Conservation (phyloP, 1,140 invertebrate genomes). For the Melipona quadrifasciata region DNA sequence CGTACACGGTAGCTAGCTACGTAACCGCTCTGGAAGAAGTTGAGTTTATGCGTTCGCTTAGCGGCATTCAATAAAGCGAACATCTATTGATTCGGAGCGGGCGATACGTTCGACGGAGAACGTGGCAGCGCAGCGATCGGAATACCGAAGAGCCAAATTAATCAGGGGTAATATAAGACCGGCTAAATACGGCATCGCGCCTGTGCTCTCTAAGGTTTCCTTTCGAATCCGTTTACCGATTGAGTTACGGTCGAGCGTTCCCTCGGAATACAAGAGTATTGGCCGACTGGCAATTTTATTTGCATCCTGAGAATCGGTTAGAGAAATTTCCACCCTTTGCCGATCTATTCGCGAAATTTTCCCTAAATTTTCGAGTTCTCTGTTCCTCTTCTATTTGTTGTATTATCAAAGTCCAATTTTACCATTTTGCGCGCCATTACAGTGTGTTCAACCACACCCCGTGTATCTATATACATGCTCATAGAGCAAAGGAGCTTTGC, state of each 20-base stretch:
- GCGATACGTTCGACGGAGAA: constrained; percentile 3
- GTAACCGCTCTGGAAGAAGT: constrained; percentile 8
- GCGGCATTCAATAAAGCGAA: constrained; percentile 34
- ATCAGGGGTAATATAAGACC: constrained; percentile 35
- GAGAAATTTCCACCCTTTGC: background rate
- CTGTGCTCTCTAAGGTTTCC: background rate
- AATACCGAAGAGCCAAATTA: constrained; percentile 42
- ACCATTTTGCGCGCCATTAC: too few species aligned
- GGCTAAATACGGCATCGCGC: background rate
- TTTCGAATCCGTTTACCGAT: background rate
- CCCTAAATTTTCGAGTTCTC: too few species aligned
- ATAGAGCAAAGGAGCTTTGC: too few species aligned
- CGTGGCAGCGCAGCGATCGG: background rate
- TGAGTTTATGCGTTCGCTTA: constrained; percentile 31
- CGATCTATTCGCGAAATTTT: background rate
- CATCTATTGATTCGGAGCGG: constrained; percentile 29
- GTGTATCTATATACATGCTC: too few species aligned
- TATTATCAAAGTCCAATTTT: too few species aligned
- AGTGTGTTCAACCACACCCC: too few species aligned
- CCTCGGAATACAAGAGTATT: background rate
- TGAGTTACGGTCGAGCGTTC: background rate
- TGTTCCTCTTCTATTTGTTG: too few species aligned
- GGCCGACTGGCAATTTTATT: background rate
- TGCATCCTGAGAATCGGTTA: background rate
- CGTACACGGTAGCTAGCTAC: constrained; percentile 15